These are phyloP conservation scores for Phrynosoma platyrhinos DNA, from an alignment of 2,113 vertebrate species.

Conservation along the genomic window DNA sequence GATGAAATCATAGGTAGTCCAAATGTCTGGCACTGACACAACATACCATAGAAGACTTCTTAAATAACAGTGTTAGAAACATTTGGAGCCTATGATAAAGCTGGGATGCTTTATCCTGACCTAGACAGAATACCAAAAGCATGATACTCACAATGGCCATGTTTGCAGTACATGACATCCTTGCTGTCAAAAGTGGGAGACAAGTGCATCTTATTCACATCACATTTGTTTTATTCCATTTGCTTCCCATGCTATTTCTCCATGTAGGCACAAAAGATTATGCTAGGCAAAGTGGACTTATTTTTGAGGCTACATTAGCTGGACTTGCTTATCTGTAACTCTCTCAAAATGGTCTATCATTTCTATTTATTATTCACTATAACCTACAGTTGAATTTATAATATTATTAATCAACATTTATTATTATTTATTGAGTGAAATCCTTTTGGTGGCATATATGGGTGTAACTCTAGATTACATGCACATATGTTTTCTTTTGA, in stretches of 20 bases:
- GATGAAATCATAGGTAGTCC: not conserved
- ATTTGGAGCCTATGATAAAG: constrained; percentile 58
- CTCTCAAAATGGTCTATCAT: not conserved
- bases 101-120: not conserved
- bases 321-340: not conserved
- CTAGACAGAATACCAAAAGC: not conserved
- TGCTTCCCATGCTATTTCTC: not conserved
- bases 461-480: too few relatives aligned
- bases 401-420: too few relatives aligned
- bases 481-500: too few relatives aligned
- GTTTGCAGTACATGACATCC: not conserved
- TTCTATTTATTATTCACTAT: not conserved
- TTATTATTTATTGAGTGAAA: not conserved
- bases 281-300: not conserved
- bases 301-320: not conserved
- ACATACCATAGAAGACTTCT: constrained; percentile 61
- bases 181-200: not conserved
- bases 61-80: constrained; percentile 64
- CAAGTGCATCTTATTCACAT: constrained; percentile 7
- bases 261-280: not conserved
- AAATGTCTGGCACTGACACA: constrained; percentile 30
- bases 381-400: not conserved
- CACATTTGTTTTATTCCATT: constrained; percentile 17
- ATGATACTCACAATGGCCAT: not conserved
- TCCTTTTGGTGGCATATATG: too few relatives aligned